Evolutionary conservation across 2,888 invertebrate genomes (phyloP).

Genomic region (Melitaea athalia): DNA sequence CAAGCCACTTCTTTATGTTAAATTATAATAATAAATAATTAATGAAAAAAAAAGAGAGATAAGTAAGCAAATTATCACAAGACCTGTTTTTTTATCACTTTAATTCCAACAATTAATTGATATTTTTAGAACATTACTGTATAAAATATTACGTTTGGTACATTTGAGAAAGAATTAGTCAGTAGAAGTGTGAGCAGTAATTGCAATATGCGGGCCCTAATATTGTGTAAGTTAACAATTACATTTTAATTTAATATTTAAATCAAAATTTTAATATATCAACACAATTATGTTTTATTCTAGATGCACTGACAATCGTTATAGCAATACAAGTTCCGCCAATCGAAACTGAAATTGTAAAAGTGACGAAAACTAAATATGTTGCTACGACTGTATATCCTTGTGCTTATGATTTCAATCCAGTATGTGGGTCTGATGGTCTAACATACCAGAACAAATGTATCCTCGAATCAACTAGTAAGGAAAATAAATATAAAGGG

Average conservation of each 20-base stretch:
- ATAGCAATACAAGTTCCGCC: conserved; percentile 4
- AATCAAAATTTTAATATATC: background rate
- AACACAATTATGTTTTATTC: background rate
- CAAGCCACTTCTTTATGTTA: no score
- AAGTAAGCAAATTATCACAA: no score
- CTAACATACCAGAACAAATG: conserved; percentile 39
- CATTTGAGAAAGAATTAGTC: background rate
- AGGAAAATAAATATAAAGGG: conserved; percentile 18
- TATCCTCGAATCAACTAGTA: conserved; percentile 40
- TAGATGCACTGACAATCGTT: conserved; percentile 5
- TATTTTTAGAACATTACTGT: no score
- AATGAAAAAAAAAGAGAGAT: no score
- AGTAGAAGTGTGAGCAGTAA: background rate
- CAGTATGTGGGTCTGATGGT: conserved; percentile 50
- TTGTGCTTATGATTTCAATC: conserved; percentile 40
- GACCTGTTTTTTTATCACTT: no score
- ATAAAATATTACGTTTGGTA: no score
- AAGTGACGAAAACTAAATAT: conserved; percentile 18
- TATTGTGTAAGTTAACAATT: background rate
- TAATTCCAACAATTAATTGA: no score
- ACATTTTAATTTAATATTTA: background rate
- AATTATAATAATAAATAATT: no score
- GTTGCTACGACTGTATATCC: conserved; percentile 35
- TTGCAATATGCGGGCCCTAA: background rate
- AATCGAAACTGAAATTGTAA: conserved; percentile 2